Base-by-base conservation (phyloP, 2,888 invertebrate species). In the Halocaridina rubra region DNA sequence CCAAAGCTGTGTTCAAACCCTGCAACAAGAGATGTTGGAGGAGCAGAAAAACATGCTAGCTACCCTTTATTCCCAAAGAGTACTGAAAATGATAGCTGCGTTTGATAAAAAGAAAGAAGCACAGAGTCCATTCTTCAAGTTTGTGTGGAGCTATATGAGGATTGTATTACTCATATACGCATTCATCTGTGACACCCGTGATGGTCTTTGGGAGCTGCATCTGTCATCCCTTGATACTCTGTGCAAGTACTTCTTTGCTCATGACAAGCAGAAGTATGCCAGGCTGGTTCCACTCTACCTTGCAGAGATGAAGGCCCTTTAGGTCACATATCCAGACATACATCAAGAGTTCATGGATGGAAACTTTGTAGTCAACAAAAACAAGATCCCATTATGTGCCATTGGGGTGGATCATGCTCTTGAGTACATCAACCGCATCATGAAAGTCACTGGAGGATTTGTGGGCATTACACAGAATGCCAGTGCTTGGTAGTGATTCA, bases 181-280 rank as follows among this genome's bases (percentile, higher is more conserved):
- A 71, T 71, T 71, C 32, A 71, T 71, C 71, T 30, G 71, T 30
- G 29, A 27, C 13, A 71, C 71, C 19, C 30, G 71, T 32, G 71
- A 71, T 32, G 71, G 71, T 8, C 13, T 71, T 13, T 32, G 4
- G 32, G 71, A 71, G 32, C 71, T 71, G 24, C 71, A 71, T 71
- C 71, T 71, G 71, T 30, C 32, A 30, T 71, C 71, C 29, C 71
- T 71, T 22, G 71, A 71, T 71, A n/a, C 13, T 22, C 71, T 71
- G 71, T 71, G 39, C 39, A 39, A 39, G 39, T 39, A 39, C 39
- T 39, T 39, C 13, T 39, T 39, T 39, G 39, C 39, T 39, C 39
- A 39, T 39, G 39, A 39, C 13, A 39, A 39, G 39, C 39, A 8
- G 39, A 39, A 39, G 39, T 39, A 13, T 39, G 39, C 39, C 39